A percentile compares a stretch with the other conserved stretches of the same genome.
These are phyloP conservation scores for Dolichopus griseipennis DNA, from an alignment of 2,888 invertebrate genomes.

Conservation along the genomic window DNA sequence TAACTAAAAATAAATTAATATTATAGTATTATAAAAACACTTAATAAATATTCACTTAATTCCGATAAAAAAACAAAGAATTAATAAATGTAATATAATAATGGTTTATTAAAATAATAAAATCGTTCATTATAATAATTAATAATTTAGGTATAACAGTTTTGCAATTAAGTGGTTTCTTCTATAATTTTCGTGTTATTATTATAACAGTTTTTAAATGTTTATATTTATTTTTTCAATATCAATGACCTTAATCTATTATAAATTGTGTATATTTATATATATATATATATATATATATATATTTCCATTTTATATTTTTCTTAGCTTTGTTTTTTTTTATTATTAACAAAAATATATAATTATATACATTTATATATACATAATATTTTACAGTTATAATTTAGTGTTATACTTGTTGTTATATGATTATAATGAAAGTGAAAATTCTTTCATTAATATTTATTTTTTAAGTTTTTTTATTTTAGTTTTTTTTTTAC, in stretches of 20 bases:
- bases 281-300: background rate
- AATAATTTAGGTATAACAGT: background rate
- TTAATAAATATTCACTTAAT: no score
- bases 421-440: background rate
- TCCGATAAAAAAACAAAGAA: no score
- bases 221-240: background rate
- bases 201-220: background rate
- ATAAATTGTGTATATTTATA: background rate
- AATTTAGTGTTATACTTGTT: background rate
- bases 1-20: no score
- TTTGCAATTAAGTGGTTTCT: background rate
- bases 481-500: background rate
- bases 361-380: no score
- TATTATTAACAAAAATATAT: no score
- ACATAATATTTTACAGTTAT: no score
- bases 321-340: no score
- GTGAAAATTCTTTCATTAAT: conserved; percentile 1
- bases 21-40: no score
- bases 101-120: no score
- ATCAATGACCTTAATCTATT: background rate
- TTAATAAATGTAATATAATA: no score
- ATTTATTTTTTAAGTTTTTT: background rate
- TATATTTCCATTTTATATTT: no score
- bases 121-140: background rate
- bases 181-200: background rate